Percentiles rank a stretch among this genome's conserved stretches.
phyloP scores from a whole-genome alignment of 2,113 vertebrate genomes.

The Hypocryptadius cinnamomeus region DNA sequence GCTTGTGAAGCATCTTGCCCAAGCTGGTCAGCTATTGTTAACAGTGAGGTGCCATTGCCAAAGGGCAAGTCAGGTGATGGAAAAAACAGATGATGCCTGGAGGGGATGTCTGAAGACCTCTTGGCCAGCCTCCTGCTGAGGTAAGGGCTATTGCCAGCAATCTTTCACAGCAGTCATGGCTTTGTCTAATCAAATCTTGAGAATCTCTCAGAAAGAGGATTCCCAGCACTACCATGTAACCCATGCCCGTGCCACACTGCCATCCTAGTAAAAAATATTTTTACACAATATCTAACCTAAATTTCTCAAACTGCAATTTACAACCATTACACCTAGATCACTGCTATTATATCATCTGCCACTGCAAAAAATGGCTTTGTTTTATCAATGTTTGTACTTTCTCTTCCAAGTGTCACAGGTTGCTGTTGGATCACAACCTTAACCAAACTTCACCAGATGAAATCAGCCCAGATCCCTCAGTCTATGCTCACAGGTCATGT shows the following conservation, averaged over 20 bases:
- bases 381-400: neutral
- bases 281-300: neutral
- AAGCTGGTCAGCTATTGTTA: neutral
- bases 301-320: neutral
- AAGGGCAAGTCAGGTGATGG: neutral
- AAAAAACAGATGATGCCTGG: neutral
- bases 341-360: neutral
- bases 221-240: neutral
- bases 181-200: neutral
- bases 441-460: neutral
- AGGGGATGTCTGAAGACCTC: neutral
- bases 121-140: neutral
- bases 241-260: neutral
- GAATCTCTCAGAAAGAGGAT: neutral
- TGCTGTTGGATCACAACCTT: neutral
- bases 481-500: neutral
- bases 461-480: neutral
- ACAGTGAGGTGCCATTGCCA: neutral
- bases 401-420: neutral
- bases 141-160: neutral
- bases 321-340: neutral
- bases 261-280: neutral
- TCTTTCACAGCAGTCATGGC: neutral
- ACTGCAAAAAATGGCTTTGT: neutral
- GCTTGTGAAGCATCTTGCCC: neutral